Evolutionary conservation across 2,113 vertebrate genomes (phyloP), one percentile per base, ranked within the genome.

Genomic region (Nerophis ophidion): DNA sequence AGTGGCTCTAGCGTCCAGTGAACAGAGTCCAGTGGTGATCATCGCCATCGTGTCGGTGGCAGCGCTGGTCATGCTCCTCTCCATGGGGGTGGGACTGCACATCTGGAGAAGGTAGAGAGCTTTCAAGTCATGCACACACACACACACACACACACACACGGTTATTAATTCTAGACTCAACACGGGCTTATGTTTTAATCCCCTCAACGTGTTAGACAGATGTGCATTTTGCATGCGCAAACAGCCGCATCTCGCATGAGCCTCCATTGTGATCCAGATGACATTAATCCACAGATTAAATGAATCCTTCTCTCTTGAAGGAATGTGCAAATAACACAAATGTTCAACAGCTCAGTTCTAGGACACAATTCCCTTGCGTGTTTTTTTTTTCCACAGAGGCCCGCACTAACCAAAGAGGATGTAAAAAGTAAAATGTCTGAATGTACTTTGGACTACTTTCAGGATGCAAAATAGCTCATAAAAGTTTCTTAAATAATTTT

Each of bases 1-100:
- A 94, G 93, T 93, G 88, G 90, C 92, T 0, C 82, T 92, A 86
- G 92, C 89, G 6, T 93, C 93, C 75, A 92, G 91, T 0, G 93
- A 95, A 60, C 93, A 95, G 89, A 93, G 65, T 70, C 92, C 93
- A 0, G 77, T 94, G 60, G 87, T 95, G 68, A 86, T 93, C 76
- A 89, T 94, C 4, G 70, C 87, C 0, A 90, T 94, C 36, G 91
- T 93, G 77, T 89, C 92, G 5, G 81, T 92, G 36, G 85, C 91
- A 0, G 93, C 90, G 34, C 90, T 95, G 53, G 91, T 89, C 1
- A 88, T 92, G 87, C 86, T 95, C 79, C 86, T 92, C 47, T 92
- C 93, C 35, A 66, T 92, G 80, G 90, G 85, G 40, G 79, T 87
- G 0, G 91, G 91, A 0, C 65, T 92, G 60, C 89, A 94, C 80